Evolutionary conservation across 1,140 invertebrate genomes (phyloP).

Genomic region (Odontomachus brunneus): DNA sequence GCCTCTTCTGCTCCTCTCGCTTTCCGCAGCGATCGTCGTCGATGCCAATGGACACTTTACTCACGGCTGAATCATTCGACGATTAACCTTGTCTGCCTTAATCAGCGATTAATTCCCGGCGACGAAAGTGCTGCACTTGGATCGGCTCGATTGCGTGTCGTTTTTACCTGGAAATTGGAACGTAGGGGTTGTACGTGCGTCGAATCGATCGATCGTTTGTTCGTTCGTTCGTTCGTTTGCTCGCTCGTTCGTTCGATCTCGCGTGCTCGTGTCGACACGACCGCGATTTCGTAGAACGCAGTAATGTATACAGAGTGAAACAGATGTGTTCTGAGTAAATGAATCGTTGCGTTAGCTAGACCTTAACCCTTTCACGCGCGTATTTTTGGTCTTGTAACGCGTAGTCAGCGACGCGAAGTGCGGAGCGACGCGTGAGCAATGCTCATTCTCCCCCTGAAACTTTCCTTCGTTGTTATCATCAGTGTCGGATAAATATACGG

Average conservation of each 20-base stretch:
- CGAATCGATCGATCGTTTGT: slow-evolving; percentile 70
- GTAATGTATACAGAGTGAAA: slow-evolving; percentile 45
- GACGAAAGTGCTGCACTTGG: slow-evolving; percentile 79
- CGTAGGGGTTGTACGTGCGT: slow-evolving; percentile 76
- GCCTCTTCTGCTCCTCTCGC: slow-evolving; percentile 58
- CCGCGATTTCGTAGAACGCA: slow-evolving; percentile 49
- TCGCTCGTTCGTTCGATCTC: not conserved
- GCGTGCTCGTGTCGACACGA: slow-evolving; percentile 38
- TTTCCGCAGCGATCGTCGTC: slow-evolving; percentile 28
- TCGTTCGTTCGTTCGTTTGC: no score
- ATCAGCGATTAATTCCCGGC: slow-evolving; percentile 82
- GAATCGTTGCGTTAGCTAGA: slow-evolving; percentile 13
- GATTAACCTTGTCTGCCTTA: slow-evolving; percentile 79
- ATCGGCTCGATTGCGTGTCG: slow-evolving; percentile 71
- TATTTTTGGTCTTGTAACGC: slow-evolving; percentile 26
- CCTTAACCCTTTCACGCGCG: slow-evolving; percentile 20
- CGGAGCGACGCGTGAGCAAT: slow-evolving; percentile 20
- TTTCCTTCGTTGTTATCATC: no score
- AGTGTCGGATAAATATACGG: no score
- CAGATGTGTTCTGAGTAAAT: slow-evolving; percentile 28
- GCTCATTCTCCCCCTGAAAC: slow-evolving; percentile 1
- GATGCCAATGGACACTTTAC: slow-evolving; percentile 64
- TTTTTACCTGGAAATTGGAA: slow-evolving; percentile 80
- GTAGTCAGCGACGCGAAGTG: not conserved
- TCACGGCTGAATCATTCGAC: slow-evolving; percentile 70